A percentile compares a stretch with the other conserved stretches of the same genome.
These are phyloP conservation scores for Pyrochroa serraticornis DNA, from an alignment of 2,888 invertebrate species.

Conservation along the genomic window DNA sequence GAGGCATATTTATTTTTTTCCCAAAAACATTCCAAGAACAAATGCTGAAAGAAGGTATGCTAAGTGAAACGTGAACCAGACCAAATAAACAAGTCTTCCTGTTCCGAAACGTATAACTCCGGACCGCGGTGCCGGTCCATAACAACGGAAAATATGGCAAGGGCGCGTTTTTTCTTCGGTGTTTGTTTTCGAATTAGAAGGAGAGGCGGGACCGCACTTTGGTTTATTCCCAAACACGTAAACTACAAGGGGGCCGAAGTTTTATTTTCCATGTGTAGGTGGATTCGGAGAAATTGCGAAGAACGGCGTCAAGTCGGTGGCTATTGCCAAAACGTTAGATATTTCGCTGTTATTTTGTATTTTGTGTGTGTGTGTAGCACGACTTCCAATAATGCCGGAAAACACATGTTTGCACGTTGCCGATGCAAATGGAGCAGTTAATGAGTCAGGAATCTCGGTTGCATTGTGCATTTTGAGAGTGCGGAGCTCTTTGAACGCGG, in stretches of 20 bases:
- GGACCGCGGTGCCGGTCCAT: not conserved
- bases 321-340: no score
- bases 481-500: slow-evolving; percentile 30
- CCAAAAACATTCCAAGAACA: slow-evolving; percentile 44
- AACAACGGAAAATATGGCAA: slow-evolving; percentile 3
- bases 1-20: slow-evolving; percentile 49
- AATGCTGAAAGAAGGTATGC: slow-evolving; percentile 28
- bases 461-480: slow-evolving; percentile 12
- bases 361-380: not conserved
- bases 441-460: slow-evolving; percentile 12
- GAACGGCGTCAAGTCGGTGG: no score
- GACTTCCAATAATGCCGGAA: slow-evolving; percentile 1
- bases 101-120: slow-evolving; percentile 25
- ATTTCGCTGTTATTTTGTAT: slow-evolving; percentile 3
- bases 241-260: no score
- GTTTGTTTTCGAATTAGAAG: slow-evolving; percentile 6
- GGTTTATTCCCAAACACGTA: no score
- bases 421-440: slow-evolving; percentile 15
- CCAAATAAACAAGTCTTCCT: slow-evolving; percentile 32
- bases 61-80: slow-evolving; percentile 27
- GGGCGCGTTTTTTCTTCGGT: slow-evolving; percentile 16
- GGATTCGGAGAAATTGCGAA: no score
- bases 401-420: slow-evolving; percentile 24
- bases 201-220: no score
- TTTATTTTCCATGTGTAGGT: no score